Evolutionary conservation across 2,113 vertebrate genomes (phyloP), one percentile per base, ranked within the genome.

Genomic region (Eptesicus fuscus): DNA sequence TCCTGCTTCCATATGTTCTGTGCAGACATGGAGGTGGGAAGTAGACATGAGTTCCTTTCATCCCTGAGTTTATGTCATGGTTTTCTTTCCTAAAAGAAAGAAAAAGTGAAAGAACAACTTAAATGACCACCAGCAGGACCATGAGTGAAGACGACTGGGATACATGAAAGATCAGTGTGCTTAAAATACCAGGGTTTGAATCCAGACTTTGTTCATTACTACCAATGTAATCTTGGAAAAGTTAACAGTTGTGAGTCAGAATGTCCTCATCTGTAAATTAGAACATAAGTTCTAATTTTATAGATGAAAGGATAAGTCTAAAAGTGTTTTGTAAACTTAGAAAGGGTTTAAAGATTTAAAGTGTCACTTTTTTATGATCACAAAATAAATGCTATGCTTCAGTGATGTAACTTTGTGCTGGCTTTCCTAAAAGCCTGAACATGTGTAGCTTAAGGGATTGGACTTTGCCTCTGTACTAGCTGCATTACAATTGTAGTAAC

Each of bases 251-350:
- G 30, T 86, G 80, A 93, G 74, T 93, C 80, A 86, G 59, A 86
- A 82, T 93, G 95, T 89, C 37, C 18, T 93, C 63, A 94, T 91
- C 42, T 95, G 44, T 88, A 88, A 87, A 93, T 77, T 94, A 42
- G 32, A 85, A 91, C n/a, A 91, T 69, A 82, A 94, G 73, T 84
- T 92, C 9, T 78, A 78, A 88, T 92, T 91, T 95, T 92, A 85
- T 88, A 86, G 51, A 59, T 88, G 67, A 95, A 91, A 90, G 1
- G 30, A 71, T 78, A 90, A 94, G 22, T 88, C 71, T 56, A 56
- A 88, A 94, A 91, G 42, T 88, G 47, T 88, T 96, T 82, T 71
- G 9, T 86, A 69, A 79, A 92, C 49, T 95, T 37, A 42, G 44
- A 95, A 83, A 77, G 37, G 23, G 22, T 35, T 82, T 95, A n/a